These are phyloP conservation scores for Syngnathoides biaculeatus DNA, from an alignment of 2,113 vertebrate species.

Conservation along the genomic window DNA sequence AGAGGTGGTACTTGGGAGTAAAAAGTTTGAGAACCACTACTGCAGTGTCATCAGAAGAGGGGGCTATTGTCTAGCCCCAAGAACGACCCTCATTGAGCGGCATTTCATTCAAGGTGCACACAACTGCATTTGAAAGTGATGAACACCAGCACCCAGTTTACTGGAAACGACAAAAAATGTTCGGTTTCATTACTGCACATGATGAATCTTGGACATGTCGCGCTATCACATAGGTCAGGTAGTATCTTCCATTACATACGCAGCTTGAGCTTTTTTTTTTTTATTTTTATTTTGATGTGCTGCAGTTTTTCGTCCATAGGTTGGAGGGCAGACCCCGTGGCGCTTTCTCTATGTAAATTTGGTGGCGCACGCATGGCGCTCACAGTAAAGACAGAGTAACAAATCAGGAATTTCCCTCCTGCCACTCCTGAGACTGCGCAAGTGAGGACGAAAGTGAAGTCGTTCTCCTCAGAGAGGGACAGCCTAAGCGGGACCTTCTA, in stretches of 20 bases:
- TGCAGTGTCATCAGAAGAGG: slow-evolving; percentile 57
- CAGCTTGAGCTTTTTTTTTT: background rate
- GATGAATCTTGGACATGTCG: background rate
- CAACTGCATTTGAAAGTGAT: background rate
- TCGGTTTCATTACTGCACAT: background rate
- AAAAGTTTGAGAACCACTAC: background rate
- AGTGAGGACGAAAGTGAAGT: slow-evolving; percentile 51
- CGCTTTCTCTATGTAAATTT: slow-evolving; percentile 46
- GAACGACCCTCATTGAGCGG: slow-evolving; percentile 9
- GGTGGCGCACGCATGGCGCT: slow-evolving; percentile 63
- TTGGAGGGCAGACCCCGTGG: slow-evolving; percentile 24
- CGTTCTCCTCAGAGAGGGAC: slow-evolving; percentile 33
- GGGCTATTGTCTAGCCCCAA: slow-evolving; percentile 55
- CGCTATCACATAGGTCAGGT: background rate
- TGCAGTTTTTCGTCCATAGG: background rate
- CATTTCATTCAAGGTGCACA: background rate
- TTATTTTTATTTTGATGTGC: background rate
- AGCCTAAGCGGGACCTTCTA: slow-evolving; percentile 23
- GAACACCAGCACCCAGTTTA: background rate
- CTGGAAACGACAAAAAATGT: background rate
- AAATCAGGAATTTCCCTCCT: slow-evolving; percentile 76
- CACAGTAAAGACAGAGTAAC: slow-evolving; percentile 72
- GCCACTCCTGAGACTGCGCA: slow-evolving; percentile 68
- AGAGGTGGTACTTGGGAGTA: too few species aligned
- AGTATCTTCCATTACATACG: background rate